phyloP scores from a whole-genome alignment of 2,113 vertebrate genomes.

The Mormoops blainvillei region DNA sequence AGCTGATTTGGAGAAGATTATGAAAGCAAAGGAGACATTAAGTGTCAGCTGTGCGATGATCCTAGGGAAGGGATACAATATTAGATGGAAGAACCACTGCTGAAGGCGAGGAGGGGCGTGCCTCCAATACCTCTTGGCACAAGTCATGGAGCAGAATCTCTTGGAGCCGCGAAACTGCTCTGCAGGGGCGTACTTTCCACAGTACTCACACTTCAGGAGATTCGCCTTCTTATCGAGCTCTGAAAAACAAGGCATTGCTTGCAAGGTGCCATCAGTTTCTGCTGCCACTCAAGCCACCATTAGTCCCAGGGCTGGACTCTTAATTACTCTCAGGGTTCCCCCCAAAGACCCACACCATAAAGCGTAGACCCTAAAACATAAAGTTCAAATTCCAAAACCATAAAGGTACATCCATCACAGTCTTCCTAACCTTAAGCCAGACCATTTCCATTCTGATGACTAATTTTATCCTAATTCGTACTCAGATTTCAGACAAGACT shows the following conservation, averaged over 20 bases:
- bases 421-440: neutral
- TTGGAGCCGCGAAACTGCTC: slow-evolving; percentile 95
- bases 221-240: slow-evolving; percentile 84
- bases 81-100: neutral
- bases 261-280: neutral
- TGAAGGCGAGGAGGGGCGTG: neutral
- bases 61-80: neutral
- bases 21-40: neutral
- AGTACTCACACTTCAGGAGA: slow-evolving; percentile 97
- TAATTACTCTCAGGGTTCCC: neutral
- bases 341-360: neutral
- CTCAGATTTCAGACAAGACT: neutral
- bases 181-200: slow-evolving; percentile 91
- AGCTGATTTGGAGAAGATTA: neutral
- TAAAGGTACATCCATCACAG: neutral
- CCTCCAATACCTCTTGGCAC: slow-evolving; percentile 92
- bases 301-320: neutral
- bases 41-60: neutral
- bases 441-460: neutral
- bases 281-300: neutral
- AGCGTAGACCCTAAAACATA: neutral
- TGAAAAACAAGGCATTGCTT: slow-evolving; percentile 64
- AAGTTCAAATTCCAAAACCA: neutral
- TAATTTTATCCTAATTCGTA: neutral
- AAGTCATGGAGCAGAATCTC: slow-evolving; percentile 97